Conservation (phyloP, 2,888 invertebrate species). For the Romanomermis culicivorax region DNA sequence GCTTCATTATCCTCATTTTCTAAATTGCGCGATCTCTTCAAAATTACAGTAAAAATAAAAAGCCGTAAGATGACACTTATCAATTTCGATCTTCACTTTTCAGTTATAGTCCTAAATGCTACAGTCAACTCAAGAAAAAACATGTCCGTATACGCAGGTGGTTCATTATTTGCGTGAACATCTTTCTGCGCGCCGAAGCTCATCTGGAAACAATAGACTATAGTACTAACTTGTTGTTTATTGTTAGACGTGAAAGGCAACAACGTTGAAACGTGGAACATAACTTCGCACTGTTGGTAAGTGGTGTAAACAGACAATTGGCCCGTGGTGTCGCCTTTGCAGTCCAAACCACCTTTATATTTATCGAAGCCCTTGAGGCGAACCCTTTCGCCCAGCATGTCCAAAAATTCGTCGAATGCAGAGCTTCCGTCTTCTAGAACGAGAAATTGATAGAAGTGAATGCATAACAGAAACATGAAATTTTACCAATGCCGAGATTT, state of each 20-base stretch:
- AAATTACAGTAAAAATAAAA: neutral
- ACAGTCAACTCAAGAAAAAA: too few species aligned
- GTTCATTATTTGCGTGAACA: too few species aligned
- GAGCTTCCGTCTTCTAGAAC: constrained; percentile 51
- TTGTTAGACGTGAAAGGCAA: constrained; percentile 86
- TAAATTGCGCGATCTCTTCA: neutral
- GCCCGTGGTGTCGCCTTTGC: constrained; percentile 70
- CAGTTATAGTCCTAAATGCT: too few species aligned
- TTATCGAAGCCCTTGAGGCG: constrained; percentile 77
- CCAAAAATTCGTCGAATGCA: constrained; percentile 79
- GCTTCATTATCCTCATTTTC: neutral
- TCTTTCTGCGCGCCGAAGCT: too few species aligned
- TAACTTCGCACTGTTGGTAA: constrained; percentile 73
- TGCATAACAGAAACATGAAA: too few species aligned
- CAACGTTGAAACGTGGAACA: constrained; percentile 92
- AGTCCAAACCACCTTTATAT: constrained; percentile 82
- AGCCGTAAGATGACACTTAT: too few species aligned
- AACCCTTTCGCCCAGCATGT: constrained; percentile 64
- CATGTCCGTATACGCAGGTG: too few species aligned
- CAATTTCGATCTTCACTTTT: too few species aligned
- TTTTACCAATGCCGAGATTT: too few species aligned
- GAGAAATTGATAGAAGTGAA: too few species aligned
- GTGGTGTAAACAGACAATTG: constrained; percentile 72
- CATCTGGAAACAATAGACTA: too few species aligned
- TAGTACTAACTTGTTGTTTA: constrained; percentile 55